A percentile compares a stretch with the other conserved stretches of the same genome.
Conservation (phyloP, 2,797 vertebrate species). For the Anguilla pacifica region DNA sequence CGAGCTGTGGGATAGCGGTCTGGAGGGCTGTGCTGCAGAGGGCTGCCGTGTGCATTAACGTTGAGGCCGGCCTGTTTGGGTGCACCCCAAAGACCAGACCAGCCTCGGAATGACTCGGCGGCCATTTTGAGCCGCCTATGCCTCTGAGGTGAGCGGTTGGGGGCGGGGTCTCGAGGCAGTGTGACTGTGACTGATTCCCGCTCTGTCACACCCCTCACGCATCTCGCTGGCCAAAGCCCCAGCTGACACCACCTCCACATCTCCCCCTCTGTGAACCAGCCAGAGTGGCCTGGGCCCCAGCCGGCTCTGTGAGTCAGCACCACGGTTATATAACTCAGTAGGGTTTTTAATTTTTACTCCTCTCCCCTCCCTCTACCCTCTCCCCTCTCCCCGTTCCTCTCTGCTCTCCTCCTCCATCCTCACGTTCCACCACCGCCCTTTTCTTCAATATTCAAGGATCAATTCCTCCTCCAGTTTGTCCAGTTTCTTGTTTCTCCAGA, state of each 20-base stretch:
- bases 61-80: slow-evolving; percentile 35
- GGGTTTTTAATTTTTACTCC: background rate
- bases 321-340: slow-evolving; percentile 30
- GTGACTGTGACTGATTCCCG: slow-evolving; percentile 56
- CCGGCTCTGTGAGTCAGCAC: slow-evolving; percentile 31
- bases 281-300: background rate
- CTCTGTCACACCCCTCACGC: slow-evolving; percentile 14
- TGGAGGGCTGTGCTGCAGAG: background rate
- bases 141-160: slow-evolving; percentile 34
- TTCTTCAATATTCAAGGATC: slow-evolving; percentile 71
- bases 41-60: background rate
- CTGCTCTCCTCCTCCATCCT: slow-evolving; percentile 42
- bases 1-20: background rate
- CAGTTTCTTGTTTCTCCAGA: slow-evolving; percentile 2
- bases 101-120: background rate
- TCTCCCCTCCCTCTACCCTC: background rate
- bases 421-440: slow-evolving; percentile 54
- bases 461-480: slow-evolving; percentile 70
- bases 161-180: slow-evolving; percentile 45
- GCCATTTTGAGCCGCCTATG: background rate
- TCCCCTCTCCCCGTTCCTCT: slow-evolving; percentile 38
- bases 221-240: background rate
- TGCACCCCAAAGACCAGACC: slow-evolving; percentile 43
- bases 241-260: slow-evolving; percentile 64
- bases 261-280: slow-evolving; percentile 36